Evolutionary conservation across 53 echinoderm and acorn worm genomes (phyloP).

Genomic region (Hippasteria phrygiana): DNA sequence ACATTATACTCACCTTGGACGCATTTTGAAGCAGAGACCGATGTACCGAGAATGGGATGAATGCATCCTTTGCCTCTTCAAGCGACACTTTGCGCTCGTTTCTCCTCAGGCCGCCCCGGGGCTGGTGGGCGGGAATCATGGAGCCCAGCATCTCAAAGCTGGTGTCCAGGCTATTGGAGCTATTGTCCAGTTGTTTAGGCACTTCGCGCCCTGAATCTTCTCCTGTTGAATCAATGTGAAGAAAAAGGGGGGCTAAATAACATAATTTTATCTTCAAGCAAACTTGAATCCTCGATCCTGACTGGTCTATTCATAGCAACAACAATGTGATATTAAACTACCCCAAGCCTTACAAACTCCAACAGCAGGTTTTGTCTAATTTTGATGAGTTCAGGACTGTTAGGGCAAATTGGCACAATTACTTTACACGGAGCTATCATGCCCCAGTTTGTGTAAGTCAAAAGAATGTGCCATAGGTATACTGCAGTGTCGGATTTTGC

Average conservation of each 20-base stretch:
- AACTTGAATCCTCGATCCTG: too few relatives aligned
- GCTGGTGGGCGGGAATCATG: constrained; percentile 85
- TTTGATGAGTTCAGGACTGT: too few relatives aligned
- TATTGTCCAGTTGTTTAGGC: constrained; percentile 69
- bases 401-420: too few relatives aligned
- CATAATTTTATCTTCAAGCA: too few relatives aligned
- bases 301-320: too few relatives aligned
- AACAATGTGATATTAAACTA: too few relatives aligned
- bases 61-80: constrained; percentile 62
- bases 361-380: too few relatives aligned
- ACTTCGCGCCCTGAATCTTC: constrained; percentile 29
- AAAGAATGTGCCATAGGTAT: too few relatives aligned
- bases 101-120: constrained; percentile 70
- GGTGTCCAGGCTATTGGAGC: constrained; percentile 83
- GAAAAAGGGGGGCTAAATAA: not conserved
- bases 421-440: too few relatives aligned
- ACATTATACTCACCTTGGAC: constrained; percentile 41
- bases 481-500: too few relatives aligned
- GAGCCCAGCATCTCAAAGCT: constrained; percentile 87
- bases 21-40: constrained; percentile 55
- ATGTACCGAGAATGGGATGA: constrained; percentile 83
- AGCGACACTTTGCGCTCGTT: constrained; percentile 48
- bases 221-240: not conserved
- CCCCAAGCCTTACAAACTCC: too few relatives aligned
- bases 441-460: too few relatives aligned